These are phyloP conservation scores for Drosophila ogumai DNA, from an alignment of 1,140 invertebrate genomes.

Conservation along the genomic window DNA sequence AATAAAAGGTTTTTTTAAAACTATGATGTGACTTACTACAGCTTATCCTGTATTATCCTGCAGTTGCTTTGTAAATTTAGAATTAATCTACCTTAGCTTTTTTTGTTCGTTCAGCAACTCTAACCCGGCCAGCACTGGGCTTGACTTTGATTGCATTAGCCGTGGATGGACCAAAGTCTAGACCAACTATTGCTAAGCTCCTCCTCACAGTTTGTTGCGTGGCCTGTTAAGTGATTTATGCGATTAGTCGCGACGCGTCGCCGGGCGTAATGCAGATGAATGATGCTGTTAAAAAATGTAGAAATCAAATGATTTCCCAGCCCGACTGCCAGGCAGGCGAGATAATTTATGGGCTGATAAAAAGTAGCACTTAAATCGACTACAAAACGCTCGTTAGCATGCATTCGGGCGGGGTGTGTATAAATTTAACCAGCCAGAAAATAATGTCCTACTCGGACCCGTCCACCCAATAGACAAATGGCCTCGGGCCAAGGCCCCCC, in stretches of 20 bases:
- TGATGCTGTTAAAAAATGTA: slow-evolving; percentile 40
- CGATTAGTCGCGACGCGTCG: slow-evolving; percentile 46
- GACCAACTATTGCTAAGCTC: slow-evolving; percentile 28
- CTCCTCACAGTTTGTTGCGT: slow-evolving; percentile 45
- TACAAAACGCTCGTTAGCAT: slow-evolving; percentile 72
- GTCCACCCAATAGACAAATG: slow-evolving; percentile 68
- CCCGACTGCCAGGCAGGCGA: slow-evolving; percentile 4
- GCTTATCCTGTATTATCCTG: neutral
- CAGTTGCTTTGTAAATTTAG: neutral
- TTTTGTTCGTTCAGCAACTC: neutral
- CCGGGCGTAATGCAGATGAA: slow-evolving; percentile 41
- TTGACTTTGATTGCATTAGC: slow-evolving; percentile 37
- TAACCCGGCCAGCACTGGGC: neutral
- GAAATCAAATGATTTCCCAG: slow-evolving; percentile 36
- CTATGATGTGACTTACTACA: neutral
- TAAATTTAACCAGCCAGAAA: slow-evolving; percentile 83
- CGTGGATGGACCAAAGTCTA: slow-evolving; percentile 9
- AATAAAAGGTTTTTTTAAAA: neutral
- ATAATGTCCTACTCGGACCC: slow-evolving; percentile 58
- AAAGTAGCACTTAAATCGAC: slow-evolving; percentile 47
- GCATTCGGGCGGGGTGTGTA: slow-evolving; percentile 62
- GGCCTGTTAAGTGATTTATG: slow-evolving; percentile 59
- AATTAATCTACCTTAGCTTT: neutral
- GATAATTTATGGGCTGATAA: slow-evolving; percentile 55
- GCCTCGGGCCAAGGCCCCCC: slow-evolving; percentile 22